Conservation (phyloP, 2,113 vertebrate genomes). For the Australoheros scitulus region DNA sequence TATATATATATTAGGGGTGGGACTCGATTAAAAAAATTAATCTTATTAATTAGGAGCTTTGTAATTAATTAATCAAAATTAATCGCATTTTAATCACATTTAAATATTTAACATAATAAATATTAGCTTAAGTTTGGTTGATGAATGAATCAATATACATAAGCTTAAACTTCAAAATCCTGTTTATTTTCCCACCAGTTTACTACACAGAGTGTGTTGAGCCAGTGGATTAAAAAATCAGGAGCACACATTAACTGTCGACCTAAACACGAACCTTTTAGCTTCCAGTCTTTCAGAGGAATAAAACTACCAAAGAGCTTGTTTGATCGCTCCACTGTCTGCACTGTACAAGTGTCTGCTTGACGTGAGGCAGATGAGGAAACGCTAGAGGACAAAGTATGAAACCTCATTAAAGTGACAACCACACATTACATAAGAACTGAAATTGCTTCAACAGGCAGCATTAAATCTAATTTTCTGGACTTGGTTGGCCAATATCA, state of each 20-base stretch:
- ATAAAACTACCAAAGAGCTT: slow-evolving; percentile 21
- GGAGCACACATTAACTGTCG: slow-evolving; percentile 1
- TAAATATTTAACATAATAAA: no score
- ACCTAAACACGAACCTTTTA: neutral
- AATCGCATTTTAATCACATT: no score
- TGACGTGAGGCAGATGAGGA: slow-evolving; percentile 59
- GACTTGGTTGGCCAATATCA: slow-evolving; percentile 47
- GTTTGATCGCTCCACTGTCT: slow-evolving; percentile 35
- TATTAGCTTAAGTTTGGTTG: no score
- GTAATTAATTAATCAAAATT: no score
- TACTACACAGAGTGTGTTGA: no score
- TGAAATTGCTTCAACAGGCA: slow-evolving; percentile 51
- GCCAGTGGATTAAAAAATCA: neutral
- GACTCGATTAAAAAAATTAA: no score
- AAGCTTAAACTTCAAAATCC: no score
- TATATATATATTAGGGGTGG: no score
- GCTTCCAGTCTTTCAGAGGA: neutral
- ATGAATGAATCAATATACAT: no score
- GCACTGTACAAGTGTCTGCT: slow-evolving; percentile 24
- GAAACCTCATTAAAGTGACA: slow-evolving; percentile 51
- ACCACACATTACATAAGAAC: slow-evolving; percentile 54
- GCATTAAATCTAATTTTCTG: slow-evolving; percentile 56
- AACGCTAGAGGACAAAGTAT: slow-evolving; percentile 63
- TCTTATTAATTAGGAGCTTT: no score
- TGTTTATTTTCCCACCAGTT: no score